These are phyloP conservation scores for Sarcophaga subvicina DNA, from an alignment of 2,888 invertebrate genomes.

Conservation along the genomic window DNA sequence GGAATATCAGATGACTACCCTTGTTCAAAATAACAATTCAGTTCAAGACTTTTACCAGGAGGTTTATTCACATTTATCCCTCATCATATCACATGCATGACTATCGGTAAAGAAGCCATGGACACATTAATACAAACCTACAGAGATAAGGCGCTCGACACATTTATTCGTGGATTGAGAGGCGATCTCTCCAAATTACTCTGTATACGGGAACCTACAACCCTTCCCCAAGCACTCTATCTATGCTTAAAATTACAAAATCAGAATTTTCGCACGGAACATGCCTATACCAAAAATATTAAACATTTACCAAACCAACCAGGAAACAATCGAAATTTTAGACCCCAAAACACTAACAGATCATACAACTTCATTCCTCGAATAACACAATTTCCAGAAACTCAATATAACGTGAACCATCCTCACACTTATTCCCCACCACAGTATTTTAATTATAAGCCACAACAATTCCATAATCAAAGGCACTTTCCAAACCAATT, in stretches of 20 bases:
- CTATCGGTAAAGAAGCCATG: neutral
- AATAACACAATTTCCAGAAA: neutral
- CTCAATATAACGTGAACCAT: neutral
- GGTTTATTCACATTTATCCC: too few species aligned
- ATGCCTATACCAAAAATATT: constrained; percentile 1
- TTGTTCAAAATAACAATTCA: too few species aligned
- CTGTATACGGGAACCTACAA: constrained; percentile 6
- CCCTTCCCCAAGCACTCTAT: constrained; percentile 15
- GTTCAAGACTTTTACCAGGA: too few species aligned
- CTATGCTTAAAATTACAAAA: constrained; percentile 20
- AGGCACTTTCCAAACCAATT: neutral
- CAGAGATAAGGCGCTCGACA: constrained; percentile 4
- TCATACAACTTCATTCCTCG: neutral
- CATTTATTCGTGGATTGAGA: constrained; percentile 11
- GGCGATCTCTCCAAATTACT: constrained; percentile 6
- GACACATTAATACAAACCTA: neutral
- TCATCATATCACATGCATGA: constrained; percentile 11
- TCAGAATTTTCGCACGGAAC: constrained; percentile 15
- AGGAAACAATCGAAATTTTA: neutral
- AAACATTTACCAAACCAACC: neutral
- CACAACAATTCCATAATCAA: neutral
- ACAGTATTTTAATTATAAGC: neutral
- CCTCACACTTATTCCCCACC: neutral
- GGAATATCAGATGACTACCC: too few species aligned
- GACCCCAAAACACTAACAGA: neutral